Base-by-base conservation (phyloP, 2,113 vertebrate genomes). In the Alligator mississippiensis region DNA sequence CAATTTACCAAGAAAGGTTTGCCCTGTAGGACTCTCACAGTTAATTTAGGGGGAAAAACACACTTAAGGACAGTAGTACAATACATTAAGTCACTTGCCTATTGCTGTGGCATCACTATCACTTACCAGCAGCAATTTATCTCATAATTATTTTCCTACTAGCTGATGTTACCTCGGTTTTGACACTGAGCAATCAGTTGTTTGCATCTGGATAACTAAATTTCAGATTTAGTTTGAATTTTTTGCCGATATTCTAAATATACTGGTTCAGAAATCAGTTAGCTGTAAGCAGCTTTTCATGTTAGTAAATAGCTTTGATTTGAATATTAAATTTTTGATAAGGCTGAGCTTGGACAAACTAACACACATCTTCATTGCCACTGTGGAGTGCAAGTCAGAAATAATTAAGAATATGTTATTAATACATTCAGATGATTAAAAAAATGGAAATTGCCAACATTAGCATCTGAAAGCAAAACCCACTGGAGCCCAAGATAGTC, bases 131-230 rank as follows among this genome's bases (percentile, higher is more conserved):
- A 94, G 90, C 70, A 83, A 90, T 63, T 77, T 58, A 82, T 80
- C 92, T 82, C 88, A 87, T 74, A 47, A 85, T 89, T 93, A 93
- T 94, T 95, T 85, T 87, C 85, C 87, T 77, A 88, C 66, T 94
- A 95, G 89, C 93, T 94, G 86, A 95, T 95, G 90, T n/a, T 70
- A 80, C 91, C 58, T 93, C 78, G 66, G 1, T 96, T 96, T 84
- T 90, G 84, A 94, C 87, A 91, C 82, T 95, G 77, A 87, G 77
- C 68, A 91, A 82, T 55, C 64, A 88, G 90, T 38, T 94, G 77
- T 93, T 94, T 81, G 84, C 89, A 93, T 92, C 63, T 85, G 55
- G 70, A 68, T 90, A 97, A 96, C 94, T 97, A 96, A 94, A 95
- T 59, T 47, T 78, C 88, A 96, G 22, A 78, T 85, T 94, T 92